Conservation (phyloP, 2,888 invertebrate species). For the Hyalella azteca region DNA sequence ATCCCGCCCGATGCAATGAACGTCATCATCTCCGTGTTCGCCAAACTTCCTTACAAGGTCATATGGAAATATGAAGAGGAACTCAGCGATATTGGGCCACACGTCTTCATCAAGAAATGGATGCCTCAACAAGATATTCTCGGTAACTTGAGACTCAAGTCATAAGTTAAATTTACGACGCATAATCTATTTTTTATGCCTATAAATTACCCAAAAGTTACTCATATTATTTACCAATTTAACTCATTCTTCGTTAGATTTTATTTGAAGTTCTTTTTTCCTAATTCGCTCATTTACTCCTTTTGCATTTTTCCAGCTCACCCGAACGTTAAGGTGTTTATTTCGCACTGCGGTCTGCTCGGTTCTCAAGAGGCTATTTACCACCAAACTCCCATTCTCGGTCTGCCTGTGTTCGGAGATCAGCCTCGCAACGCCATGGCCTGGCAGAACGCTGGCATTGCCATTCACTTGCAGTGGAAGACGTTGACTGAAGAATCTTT, state of each 20-base stretch:
- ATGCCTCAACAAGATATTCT: conserved; percentile 42
- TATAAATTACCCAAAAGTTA: too few species aligned
- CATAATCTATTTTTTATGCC: too few species aligned
- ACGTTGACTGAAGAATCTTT: conserved; percentile 37
- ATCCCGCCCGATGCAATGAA: conserved; percentile 41
- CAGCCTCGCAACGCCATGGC: conserved; percentile 68
- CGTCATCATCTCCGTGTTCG: conserved; percentile 1
- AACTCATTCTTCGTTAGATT: too few species aligned
- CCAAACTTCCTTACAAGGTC: conserved; percentile 34
- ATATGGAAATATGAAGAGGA: conserved; percentile 43
- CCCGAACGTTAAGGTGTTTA: conserved; percentile 64
- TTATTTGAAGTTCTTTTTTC: too few species aligned
- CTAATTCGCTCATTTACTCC: not conserved
- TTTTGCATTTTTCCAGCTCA: conserved; percentile 41
- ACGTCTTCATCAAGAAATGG: conserved; percentile 40
- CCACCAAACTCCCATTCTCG: conserved; percentile 71
- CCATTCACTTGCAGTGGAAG: conserved; percentile 40
- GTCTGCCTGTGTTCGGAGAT: conserved; percentile 75
- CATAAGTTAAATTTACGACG: too few species aligned
- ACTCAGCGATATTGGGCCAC: not conserved
- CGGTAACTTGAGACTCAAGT: too few species aligned
- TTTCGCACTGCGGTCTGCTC: conserved; percentile 77
- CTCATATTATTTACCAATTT: too few species aligned
- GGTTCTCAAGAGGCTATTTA: conserved; percentile 73
- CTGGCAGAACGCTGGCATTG: conserved; percentile 43